Evolutionary conservation across 2,888 invertebrate species (phyloP).

Genomic region (Lepas anatifera): DNA sequence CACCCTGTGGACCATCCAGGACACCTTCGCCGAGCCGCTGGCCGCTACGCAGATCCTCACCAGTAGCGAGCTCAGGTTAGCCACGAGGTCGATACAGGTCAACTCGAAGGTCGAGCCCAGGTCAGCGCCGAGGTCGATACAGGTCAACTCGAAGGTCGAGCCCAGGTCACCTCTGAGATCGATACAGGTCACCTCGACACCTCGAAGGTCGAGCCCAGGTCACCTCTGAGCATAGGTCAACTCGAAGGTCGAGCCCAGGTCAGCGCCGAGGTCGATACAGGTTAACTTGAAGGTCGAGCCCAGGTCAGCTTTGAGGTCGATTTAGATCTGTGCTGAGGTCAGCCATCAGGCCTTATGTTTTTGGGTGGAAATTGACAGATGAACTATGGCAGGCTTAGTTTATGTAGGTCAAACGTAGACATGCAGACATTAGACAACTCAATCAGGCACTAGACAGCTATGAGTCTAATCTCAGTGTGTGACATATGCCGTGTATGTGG

Average conservation of each 20-base stretch:
- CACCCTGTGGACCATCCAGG: constrained; percentile 36
- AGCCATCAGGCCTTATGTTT: too few relatives aligned
- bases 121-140: not conserved
- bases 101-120: not conserved
- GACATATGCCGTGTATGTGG: too few relatives aligned
- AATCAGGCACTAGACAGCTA: too few relatives aligned
- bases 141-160: not conserved
- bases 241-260: not conserved
- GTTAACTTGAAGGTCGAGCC: constrained; percentile 30
- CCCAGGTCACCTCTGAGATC: not conserved
- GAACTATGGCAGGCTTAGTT: too few relatives aligned
- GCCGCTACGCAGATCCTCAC: constrained; percentile 29
- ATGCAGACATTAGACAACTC: too few relatives aligned
- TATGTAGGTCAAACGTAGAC: too few relatives aligned
- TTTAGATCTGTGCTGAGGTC: not conserved
- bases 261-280: not conserved
- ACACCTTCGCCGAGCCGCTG: constrained; percentile 34
- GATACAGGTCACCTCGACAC: too few relatives aligned
- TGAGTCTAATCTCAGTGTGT: too few relatives aligned
- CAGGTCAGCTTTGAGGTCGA: constrained; percentile 26
- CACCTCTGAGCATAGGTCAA: not conserved
- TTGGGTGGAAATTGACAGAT: too few relatives aligned
- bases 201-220: too few relatives aligned
- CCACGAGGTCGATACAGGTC: too few relatives aligned
- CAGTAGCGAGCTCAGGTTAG: constrained; percentile 31